Evolutionary conservation across 1,140 invertebrate species (phyloP).

Genomic region (Megathymus violae): DNA sequence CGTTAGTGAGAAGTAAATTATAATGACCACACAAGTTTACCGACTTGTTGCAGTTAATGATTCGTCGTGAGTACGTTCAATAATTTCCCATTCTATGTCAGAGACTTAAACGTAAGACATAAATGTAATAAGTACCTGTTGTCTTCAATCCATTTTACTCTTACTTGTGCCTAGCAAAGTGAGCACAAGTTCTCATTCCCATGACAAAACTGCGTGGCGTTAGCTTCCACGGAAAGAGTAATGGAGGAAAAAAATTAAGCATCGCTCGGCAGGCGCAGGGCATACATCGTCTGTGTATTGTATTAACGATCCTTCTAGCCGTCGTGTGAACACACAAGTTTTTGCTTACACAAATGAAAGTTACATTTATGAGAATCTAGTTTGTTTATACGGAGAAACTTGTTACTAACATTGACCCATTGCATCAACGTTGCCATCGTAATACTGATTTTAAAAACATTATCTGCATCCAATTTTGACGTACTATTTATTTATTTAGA

Average conservation of each 20-base stretch:
- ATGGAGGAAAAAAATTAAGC: constrained; percentile 44
- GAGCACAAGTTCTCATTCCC: constrained; percentile 51
- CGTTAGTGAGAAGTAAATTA: background rate
- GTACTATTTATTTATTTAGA: too few relatives aligned
- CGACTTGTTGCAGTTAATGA: background rate
- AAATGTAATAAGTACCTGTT: constrained; percentile 18
- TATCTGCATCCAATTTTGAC: background rate
- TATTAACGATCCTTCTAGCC: constrained; percentile 48
- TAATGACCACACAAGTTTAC: constrained; percentile 1
- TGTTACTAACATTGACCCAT: constrained; percentile 73
- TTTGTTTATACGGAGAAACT: constrained; percentile 67
- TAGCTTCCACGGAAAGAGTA: constrained; percentile 55
- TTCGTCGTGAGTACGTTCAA: background rate
- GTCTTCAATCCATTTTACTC: constrained; percentile 30
- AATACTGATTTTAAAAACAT: constrained; percentile 1
- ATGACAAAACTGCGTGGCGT: constrained; percentile 47
- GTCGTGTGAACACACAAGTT: constrained; percentile 73
- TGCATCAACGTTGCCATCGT: constrained; percentile 34
- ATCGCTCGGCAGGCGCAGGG: constrained; percentile 9
- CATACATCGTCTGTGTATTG: constrained; percentile 43
- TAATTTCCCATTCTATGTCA: constrained; percentile 15
- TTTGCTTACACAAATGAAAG: constrained; percentile 79
- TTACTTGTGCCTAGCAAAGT: constrained; percentile 35
- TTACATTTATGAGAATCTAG: constrained; percentile 76
- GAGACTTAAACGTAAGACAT: background rate